Conservation (phyloP, 2,113 vertebrate genomes). For the Alces alces region DNA sequence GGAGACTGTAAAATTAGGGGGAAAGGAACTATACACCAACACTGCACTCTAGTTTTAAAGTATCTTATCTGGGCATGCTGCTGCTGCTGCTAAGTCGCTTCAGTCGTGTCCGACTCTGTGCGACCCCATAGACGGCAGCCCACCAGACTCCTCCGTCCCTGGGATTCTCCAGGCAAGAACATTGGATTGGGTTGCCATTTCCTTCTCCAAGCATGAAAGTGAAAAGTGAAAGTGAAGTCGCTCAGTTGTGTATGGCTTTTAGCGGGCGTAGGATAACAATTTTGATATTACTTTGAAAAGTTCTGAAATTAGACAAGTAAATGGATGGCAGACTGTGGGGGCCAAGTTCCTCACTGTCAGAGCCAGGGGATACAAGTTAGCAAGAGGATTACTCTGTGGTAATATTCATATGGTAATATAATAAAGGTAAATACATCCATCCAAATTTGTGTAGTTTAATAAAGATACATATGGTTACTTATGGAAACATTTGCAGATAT, state of each 20-base stretch:
- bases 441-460: neutral
- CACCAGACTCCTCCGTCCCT: no score
- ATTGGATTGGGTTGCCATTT: no score
- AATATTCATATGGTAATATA: neutral
- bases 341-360: neutral
- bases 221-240: no score
- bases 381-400: neutral
- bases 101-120: no score
- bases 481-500: neutral
- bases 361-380: neutral
- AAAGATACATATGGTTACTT: neutral
- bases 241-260: no score
- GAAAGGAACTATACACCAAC: neutral
- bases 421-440: neutral
- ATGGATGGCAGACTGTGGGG: neutral
- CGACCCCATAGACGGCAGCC: no score
- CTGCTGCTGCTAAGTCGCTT: no score
- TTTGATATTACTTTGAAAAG: neutral
- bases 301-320: neutral
- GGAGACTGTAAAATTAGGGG: neutral
- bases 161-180: no score
- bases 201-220: no score
- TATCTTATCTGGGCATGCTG: neutral
- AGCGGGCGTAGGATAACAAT: neutral
- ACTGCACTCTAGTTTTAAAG: neutral